phyloP scores from a whole-genome alignment of 2,797 vertebrate genomes.

The Mormyrus proboscirostris region DNA sequence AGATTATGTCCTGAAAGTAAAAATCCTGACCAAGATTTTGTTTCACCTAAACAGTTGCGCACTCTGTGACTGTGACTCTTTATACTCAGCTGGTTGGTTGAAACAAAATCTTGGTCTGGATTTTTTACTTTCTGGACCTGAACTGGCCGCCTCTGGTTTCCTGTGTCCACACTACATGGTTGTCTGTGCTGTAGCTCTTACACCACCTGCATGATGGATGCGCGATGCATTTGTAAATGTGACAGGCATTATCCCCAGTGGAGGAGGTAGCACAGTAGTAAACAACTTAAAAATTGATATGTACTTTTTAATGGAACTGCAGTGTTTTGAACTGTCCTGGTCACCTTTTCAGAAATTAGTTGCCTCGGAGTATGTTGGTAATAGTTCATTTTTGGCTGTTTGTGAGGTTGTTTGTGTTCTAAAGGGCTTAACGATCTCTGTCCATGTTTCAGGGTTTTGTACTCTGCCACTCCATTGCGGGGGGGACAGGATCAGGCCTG shows the following conservation, averaged over 20 bases:
- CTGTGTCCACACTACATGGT: neutral
- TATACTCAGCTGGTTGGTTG: neutral
- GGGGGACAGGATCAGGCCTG: slow-evolving; percentile 74
- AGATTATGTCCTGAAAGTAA: neutral
- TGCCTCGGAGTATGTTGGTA: neutral
- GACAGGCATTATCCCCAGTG: neutral
- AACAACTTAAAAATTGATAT: neutral
- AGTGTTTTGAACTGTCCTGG: neutral
- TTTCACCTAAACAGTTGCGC: neutral
- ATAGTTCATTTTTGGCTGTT: neutral
- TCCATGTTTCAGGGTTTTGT: slow-evolving; percentile 77
- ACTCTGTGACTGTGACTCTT: neutral
- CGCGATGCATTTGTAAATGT: neutral
- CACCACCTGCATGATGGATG: neutral
- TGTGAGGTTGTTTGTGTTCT: neutral
- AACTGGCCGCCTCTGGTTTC: neutral
- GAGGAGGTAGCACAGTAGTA: neutral
- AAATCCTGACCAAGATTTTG: neutral
- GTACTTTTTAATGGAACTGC: neutral
- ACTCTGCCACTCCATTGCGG: slow-evolving; percentile 91
- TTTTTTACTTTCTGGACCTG: neutral
- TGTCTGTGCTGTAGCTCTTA: neutral
- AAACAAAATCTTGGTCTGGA: neutral
- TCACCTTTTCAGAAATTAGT: neutral
- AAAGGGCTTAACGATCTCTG: neutral